Evolutionary conservation across 2,797 vertebrate species (phyloP), one percentile per base, ranked within the genome.

Genomic region (Nasua narica): DNA sequence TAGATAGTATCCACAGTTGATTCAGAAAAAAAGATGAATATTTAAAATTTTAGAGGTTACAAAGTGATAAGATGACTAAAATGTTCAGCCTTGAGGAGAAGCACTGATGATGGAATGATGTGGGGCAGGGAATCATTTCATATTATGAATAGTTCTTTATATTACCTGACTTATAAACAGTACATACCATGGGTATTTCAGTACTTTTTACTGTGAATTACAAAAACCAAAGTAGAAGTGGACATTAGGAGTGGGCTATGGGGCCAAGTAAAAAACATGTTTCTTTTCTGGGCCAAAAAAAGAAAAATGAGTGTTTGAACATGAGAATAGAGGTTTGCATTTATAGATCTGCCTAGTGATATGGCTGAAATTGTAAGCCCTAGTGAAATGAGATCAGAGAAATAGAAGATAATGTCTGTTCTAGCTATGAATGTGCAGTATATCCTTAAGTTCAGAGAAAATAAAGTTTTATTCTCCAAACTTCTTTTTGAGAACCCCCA

Each of bases 371-470:
- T 67, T 67, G 21, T 40, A 91, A 95, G n/a, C 62, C 32, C 9
- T 43, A 65, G 35, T 88, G 29, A 85, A 76, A 91, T 85, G 32
- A 54, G 15, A 92, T 65, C 27, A 58, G 37, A 87, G 25, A 67
- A 79, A 79, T 23, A 62, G 78, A 97, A 92, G 32, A 60, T 48
- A 82, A 93, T 76, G 14, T 6, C 16, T 81, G 3, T 91, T 89
- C 62, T 85, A 58, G 11, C 15, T 70, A 84, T 69, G 21, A 91
- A 79, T 79, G 50, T 84, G 13, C 8, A 69, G 7, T 52, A 27
- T 79, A 93, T 81, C n/a, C 32, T 91, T 25, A 84, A 58, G 8
- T 87, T 82, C 43, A 77, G n/a, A 89, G n/a, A 94, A 88, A 96
- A 84, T 56, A 70, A 91, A 89, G 11, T 69, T 93, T 91, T 79